Conservation (phyloP, 1,140 invertebrate genomes). For the Calephelis virginiensis region DNA sequence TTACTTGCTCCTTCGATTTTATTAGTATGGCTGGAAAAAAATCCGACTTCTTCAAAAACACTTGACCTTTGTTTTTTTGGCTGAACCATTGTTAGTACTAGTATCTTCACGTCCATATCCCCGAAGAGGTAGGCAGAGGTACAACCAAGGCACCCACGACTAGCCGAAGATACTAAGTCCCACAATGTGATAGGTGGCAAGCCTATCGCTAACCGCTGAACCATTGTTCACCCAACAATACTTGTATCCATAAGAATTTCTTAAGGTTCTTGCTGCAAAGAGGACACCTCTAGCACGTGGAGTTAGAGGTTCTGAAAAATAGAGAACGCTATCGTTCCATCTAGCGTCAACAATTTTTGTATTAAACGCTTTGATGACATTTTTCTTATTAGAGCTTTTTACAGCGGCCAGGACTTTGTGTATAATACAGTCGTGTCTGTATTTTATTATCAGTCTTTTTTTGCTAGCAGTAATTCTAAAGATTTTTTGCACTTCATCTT, state of each 20-base stretch:
- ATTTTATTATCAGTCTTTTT: neutral
- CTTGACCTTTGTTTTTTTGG: too few species aligned
- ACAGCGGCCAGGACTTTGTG: neutral
- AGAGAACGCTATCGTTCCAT: neutral
- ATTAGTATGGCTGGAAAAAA: conserved; percentile 3
- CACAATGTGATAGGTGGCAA: too few species aligned
- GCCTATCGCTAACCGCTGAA: too few species aligned
- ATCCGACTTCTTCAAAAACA: conserved; percentile 13
- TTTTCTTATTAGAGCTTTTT: neutral
- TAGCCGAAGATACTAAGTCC: conserved; percentile 5
- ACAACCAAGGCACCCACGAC: conserved; percentile 1
- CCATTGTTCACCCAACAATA: too few species aligned
- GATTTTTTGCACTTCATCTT: neutral
- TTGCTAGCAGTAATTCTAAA: neutral
- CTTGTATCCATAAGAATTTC: too few species aligned
- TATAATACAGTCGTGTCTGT: neutral
- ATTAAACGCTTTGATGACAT: neutral
- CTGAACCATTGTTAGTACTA: too few species aligned
- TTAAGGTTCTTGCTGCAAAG: conserved; percentile 10
- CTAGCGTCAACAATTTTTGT: conserved; percentile 13
- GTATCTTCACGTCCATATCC: neutral
- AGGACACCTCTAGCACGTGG: neutral
- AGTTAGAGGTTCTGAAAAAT: conserved; percentile 18
- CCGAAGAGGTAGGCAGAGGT: conserved; percentile 12
- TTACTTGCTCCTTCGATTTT: conserved; percentile 3